Conservation (phyloP, 2,797 vertebrate genomes). For the Moxostoma hubbsi region DNA sequence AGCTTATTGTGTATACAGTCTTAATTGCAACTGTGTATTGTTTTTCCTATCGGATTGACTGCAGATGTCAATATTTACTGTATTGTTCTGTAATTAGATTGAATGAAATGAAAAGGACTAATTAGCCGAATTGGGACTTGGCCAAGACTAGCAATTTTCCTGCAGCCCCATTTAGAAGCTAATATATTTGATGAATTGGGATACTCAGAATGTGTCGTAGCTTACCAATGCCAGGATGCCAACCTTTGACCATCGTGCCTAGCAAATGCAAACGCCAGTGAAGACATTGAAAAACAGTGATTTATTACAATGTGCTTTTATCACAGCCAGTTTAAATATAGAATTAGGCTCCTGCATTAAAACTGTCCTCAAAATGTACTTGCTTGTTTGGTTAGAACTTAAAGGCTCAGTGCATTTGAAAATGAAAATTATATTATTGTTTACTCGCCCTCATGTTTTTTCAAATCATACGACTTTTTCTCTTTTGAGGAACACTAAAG, state of each 20-base stretch:
- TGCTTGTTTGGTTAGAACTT: constrained; percentile 17
- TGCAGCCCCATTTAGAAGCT: not conserved
- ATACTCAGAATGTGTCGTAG: constrained; percentile 20
- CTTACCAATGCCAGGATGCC: constrained; percentile 46
- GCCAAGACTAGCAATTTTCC: constrained; percentile 28
- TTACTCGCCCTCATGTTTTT: too few relatives aligned
- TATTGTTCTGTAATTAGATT: constrained; percentile 31
- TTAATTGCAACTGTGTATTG: constrained; percentile 45
- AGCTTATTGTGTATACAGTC: constrained; percentile 47
- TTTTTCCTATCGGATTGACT: constrained; percentile 31
- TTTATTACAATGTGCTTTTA: constrained; percentile 33
- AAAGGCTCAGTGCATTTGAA: not conserved
- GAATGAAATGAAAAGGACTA: constrained; percentile 15
- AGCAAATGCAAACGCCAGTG: constrained; percentile 11
- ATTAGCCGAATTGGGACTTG: constrained; percentile 11
- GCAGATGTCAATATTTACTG: constrained; percentile 38
- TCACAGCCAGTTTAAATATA: constrained; percentile 3
- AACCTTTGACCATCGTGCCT: constrained; percentile 56
- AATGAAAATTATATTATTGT: too few relatives aligned
- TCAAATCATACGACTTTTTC: too few relatives aligned
- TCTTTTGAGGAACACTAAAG: too few relatives aligned
- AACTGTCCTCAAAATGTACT: constrained; percentile 17
- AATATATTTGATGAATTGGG: constrained; percentile 22
- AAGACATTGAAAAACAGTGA: constrained; percentile 18
- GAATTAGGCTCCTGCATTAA: not conserved